These are phyloP conservation scores for Diadema setosum DNA, from an alignment of 35 echinoderm and acorn worm genomes.

Conservation along the genomic window DNA sequence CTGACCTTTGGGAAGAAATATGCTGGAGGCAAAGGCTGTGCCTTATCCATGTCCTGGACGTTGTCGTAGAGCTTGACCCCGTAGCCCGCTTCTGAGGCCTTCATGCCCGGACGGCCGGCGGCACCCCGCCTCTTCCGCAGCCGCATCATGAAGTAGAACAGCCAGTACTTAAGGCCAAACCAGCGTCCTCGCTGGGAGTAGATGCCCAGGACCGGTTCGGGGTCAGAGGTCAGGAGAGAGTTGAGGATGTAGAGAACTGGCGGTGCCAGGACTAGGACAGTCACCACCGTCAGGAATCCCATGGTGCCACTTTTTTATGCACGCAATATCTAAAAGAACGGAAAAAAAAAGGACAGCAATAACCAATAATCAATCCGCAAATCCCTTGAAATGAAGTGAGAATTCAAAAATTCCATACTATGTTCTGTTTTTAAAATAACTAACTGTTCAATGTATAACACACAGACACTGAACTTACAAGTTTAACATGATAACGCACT, in stretches of 20 bases:
- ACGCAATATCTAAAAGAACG: too few species aligned
- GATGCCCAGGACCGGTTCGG: conserved; percentile 4
- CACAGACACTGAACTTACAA: too few species aligned
- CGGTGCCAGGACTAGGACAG: neutral
- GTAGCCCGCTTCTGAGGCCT: neutral
- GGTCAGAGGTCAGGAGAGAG: neutral
- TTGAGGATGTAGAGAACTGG: conserved; percentile 14
- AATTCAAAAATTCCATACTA: too few species aligned
- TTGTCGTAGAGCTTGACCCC: neutral
- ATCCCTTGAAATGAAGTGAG: too few species aligned
- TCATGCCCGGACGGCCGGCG: neutral
- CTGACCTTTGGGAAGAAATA: neutral
- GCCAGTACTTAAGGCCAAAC: conserved; percentile 1
- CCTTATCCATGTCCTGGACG: conserved; percentile 8
- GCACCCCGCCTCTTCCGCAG: neutral
- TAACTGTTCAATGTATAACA: too few species aligned
- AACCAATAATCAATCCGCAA: too few species aligned
- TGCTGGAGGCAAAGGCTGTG: neutral
- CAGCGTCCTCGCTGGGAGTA: conserved; percentile 9
- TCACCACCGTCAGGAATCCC: neutral
- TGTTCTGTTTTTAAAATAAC: too few species aligned
- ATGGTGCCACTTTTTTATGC: neutral
- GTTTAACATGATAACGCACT: too few species aligned
- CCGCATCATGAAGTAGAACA: neutral
- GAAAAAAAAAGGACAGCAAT: too few species aligned